Evolutionary conservation across 2,888 invertebrate species (phyloP), one percentile per base, ranked within the genome.

Genomic region (Hirtodrosophila cameraria): DNA sequence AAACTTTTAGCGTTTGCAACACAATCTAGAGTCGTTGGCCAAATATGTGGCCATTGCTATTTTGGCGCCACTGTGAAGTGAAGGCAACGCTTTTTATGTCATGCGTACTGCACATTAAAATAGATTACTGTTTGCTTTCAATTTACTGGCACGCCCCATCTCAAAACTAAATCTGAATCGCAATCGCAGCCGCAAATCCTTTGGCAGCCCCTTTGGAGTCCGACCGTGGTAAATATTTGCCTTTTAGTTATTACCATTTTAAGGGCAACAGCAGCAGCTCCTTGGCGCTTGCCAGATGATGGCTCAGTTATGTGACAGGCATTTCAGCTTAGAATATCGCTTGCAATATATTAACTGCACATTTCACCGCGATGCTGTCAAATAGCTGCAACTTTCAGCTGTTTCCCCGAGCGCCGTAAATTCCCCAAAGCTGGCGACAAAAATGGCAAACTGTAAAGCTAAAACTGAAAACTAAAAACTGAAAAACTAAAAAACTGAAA

Each of bases 61-160:
- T 12, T 43, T 27, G 13, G 23, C 27, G 31, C 33, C 15, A 23
- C 31, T 13, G 31, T 39, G 15, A 16, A 50, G 13, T 64, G 55
- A 61, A 61, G 55, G 46, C 54, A 20, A 52, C 45, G 43, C 41
- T 42, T 64, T 75, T 75, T 46, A 20, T 55, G 27, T 33, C 38
- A 39, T 53, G 57, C 45, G 42, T 39, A 20, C 11, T 18, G 60
- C 53, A 73, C 69, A 81, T 78, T 85, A 67, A 78, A 78, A 78
- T 78, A 70, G 79, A 79, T 82, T 82, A 75, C 67, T 86, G 84
- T 81, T 81, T 86, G 58, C 86, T 70, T 81, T 80, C 86, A 80
- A 80, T 80, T 81, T 81, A 65, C 75, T 62, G 62, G 63, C 31
- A 41, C 57, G 15, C 42, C 59, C 52, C 35, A 69, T 31, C 46